phyloP scores from a whole-genome alignment of 2,113 vertebrate species.

The Amblyopsis rosae region DNA sequence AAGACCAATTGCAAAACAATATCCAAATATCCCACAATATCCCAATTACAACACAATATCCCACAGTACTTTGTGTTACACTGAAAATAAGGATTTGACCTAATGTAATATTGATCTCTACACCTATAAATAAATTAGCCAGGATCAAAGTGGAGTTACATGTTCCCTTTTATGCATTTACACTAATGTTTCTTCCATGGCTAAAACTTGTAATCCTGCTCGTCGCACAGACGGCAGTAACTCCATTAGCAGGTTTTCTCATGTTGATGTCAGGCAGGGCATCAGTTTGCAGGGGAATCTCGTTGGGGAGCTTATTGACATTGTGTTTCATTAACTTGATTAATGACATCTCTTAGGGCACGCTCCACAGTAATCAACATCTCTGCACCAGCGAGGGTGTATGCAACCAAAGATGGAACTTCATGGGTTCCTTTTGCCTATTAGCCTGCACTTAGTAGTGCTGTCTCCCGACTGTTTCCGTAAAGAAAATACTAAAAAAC shows the following conservation, averaged over 20 bases:
- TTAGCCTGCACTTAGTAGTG: constrained; percentile 18
- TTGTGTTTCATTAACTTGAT: constrained; percentile 76
- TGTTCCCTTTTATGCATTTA: constrained; percentile 34
- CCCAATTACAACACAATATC: no score
- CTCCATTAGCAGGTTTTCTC: constrained; percentile 64
- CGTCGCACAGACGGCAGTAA: constrained; percentile 50
- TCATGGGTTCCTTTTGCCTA: constrained; percentile 29
- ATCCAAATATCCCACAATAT: no score
- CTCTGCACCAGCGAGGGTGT: constrained; percentile 51
- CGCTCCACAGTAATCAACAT: constrained; percentile 66
- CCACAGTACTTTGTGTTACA: constrained; percentile 11
- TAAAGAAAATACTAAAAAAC: neutral
- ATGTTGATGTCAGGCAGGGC: constrained; percentile 62
- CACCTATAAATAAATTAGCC: constrained; percentile 52
- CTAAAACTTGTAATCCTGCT: constrained; percentile 58
- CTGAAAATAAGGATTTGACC: constrained; percentile 23
- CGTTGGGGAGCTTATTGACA: constrained; percentile 70
- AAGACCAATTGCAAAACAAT: no score
- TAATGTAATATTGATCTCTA: constrained; percentile 31
- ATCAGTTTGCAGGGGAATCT: constrained; percentile 58
- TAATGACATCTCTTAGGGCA: constrained; percentile 66
- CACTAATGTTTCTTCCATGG: constrained; percentile 2
- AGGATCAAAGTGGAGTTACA: constrained; percentile 37
- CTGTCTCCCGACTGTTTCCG: neutral
- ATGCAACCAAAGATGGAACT: constrained; percentile 40